These are phyloP conservation scores for Clarias batrachus DNA, from an alignment of 2,113 vertebrate genomes.

Conservation along the genomic window DNA sequence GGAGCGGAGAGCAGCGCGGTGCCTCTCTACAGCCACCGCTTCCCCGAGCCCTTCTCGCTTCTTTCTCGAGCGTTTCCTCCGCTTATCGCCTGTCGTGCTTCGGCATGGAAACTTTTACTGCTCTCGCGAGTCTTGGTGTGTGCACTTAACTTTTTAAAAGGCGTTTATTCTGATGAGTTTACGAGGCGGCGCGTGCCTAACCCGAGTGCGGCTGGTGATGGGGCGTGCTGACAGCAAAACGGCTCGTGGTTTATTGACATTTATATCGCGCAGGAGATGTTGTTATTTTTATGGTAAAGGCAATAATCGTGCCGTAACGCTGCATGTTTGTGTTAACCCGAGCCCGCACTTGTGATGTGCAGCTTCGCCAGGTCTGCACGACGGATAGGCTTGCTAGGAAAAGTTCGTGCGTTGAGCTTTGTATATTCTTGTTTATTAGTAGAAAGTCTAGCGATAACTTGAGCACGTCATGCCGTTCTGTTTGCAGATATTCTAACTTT, in stretches of 20 bases:
- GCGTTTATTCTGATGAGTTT: slow-evolving; percentile 60
- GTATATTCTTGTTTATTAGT: not conserved
- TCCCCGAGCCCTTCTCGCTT: not conserved
- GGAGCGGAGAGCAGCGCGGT: slow-evolving; percentile 73
- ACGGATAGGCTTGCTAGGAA: not conserved
- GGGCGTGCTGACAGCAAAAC: not conserved
- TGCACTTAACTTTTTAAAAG: slow-evolving; percentile 68
- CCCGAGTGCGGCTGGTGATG: slow-evolving; percentile 2
- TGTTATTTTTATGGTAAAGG: not conserved
- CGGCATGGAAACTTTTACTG: slow-evolving; percentile 74
- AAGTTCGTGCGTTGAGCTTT: not conserved
- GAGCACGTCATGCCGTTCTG: not conserved
- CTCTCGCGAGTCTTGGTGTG: slow-evolving; percentile 49
- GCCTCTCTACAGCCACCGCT: slow-evolving; percentile 56
- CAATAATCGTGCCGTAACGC: not conserved
- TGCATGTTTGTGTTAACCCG: not conserved
- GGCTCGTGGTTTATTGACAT: not conserved
- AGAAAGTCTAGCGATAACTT: not conserved
- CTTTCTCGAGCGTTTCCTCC: slow-evolving; percentile 25
- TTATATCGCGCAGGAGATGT: not conserved
- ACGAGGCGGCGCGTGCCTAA: slow-evolving; percentile 51
- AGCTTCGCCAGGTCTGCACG: not conserved
- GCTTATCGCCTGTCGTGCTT: slow-evolving; percentile 33
- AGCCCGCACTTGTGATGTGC: not conserved
- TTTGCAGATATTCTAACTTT: not conserved